These are phyloP conservation scores for Vulpes ferrilata DNA, from an alignment of 2,113 vertebrate genomes.

Conservation along the genomic window DNA sequence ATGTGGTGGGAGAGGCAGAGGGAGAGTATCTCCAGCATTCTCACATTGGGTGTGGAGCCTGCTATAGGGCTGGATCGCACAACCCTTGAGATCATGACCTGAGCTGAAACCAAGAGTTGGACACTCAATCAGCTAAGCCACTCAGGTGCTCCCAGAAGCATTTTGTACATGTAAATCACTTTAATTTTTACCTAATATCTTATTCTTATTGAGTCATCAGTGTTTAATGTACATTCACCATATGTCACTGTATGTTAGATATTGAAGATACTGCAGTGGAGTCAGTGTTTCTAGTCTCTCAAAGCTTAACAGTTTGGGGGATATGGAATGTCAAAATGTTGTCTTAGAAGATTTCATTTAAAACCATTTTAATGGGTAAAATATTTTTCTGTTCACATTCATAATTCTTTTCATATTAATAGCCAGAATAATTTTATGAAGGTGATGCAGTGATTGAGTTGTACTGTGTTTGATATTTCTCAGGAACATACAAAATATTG, in stretches of 20 bases:
- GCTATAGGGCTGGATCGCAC: background rate
- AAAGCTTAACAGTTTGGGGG: background rate
- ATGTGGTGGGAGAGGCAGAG: background rate
- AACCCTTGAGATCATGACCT: background rate
- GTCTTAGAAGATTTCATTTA: slow-evolving; percentile 33
- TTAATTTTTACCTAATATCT: background rate
- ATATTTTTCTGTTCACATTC: background rate
- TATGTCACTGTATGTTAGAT: background rate
- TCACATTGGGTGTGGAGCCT: background rate
- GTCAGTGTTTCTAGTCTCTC: background rate
- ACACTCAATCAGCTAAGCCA: background rate
- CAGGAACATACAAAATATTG: background rate
- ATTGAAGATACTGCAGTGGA: background rate
- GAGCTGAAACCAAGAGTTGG: background rate
- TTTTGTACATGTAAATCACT: background rate
- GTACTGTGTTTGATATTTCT: background rate
- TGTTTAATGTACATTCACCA: background rate
- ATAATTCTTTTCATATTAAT: background rate
- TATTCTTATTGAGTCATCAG: background rate
- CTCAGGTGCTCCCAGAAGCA: background rate
- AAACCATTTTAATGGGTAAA: background rate
- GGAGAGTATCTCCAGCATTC: background rate
- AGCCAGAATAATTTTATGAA: slow-evolving; percentile 22
- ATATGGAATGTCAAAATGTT: background rate
- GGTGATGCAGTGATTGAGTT: background rate